phyloP scores from a whole-genome alignment of 1,140 invertebrate genomes.

The Bicyclus anynana region DNA sequence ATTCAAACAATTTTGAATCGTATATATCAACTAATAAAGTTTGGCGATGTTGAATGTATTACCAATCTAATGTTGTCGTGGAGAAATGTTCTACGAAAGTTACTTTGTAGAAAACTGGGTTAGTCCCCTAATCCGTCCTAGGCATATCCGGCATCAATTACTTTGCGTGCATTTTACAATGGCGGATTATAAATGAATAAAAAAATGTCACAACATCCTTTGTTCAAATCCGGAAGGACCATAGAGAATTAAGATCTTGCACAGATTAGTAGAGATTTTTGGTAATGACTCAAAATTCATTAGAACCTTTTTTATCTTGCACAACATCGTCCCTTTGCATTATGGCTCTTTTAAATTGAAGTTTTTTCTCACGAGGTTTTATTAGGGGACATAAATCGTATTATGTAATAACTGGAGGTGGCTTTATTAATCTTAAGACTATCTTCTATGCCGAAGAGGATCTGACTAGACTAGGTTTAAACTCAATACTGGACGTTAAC shows the following conservation, averaged over 20 bases:
- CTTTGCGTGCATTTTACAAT: conserved; percentile 43
- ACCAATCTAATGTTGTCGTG: conserved; percentile 4
- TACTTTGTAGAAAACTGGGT: conserved; percentile 45
- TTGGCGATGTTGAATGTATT: conserved; percentile 11
- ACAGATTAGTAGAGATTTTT: conserved; percentile 25
- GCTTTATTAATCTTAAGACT: conserved; percentile 1
- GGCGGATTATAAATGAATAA: conserved; percentile 36
- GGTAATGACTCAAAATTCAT: conserved; percentile 23
- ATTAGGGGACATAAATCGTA: conserved; percentile 22
- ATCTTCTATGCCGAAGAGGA: too few species aligned
- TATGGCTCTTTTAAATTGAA: conserved; percentile 20
- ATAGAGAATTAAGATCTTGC: conserved; percentile 17
- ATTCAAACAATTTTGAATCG: conserved; percentile 23
- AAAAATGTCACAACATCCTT: conserved; percentile 46
- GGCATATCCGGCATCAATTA: conserved; percentile 59
- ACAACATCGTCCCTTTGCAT: conserved; percentile 31
- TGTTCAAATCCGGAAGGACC: conserved; percentile 54
- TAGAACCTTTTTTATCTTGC: conserved; percentile 30
- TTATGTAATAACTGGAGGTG: conserved; percentile 24
- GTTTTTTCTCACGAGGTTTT: conserved; percentile 29
- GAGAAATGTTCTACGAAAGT: conserved; percentile 41
- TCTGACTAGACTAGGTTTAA: too few species aligned
- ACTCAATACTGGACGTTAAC: too few species aligned
- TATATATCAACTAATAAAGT: conserved; percentile 18
- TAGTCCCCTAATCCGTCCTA: conserved; percentile 33